A percentile compares a stretch with the other conserved stretches of the same genome.
phyloP scores from a whole-genome alignment of 1,140 invertebrate genomes.

The Adoxophyes honmai region DNA sequence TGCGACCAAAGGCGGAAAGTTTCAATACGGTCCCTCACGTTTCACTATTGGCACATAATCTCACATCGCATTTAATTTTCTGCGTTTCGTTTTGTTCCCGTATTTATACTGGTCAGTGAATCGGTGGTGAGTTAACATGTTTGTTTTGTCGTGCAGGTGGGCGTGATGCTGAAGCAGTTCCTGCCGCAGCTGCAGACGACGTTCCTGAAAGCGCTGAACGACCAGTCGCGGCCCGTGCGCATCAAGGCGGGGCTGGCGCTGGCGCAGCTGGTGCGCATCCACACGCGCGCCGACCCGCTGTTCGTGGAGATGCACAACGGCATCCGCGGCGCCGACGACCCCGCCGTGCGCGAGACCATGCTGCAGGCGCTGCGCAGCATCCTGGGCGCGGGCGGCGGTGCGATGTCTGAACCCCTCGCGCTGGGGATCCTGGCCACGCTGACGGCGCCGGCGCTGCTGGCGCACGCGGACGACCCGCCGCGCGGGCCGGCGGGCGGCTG shows the following conservation, averaged over 20 bases:
- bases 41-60: too few species aligned
- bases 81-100: too few species aligned
- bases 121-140: too few species aligned
- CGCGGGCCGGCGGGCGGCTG: conserved; percentile 90
- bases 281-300: conserved; percentile 91
- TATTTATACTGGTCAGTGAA: too few species aligned
- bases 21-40: too few species aligned
- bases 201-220: conserved; percentile 95
- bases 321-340: conserved; percentile 91
- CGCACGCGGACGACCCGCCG: conserved; percentile 88
- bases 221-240: conserved; percentile 91
- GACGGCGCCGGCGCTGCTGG: conserved; percentile 80
- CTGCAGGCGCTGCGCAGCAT: conserved; percentile 92
- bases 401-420: conserved; percentile 90
- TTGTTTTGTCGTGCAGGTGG: conserved; percentile 79
- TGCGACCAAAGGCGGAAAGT: too few species aligned
- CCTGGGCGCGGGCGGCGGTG: conserved; percentile 89
- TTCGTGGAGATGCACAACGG: conserved; percentile 94
- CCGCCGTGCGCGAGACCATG: conserved; percentile 92
- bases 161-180: conserved; percentile 96
- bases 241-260: conserved; percentile 93
- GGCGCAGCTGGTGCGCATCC: conserved; percentile 93
- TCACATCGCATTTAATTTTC: too few species aligned
- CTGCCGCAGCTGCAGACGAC: conserved; percentile 98
- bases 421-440: conserved; percentile 87